Evolutionary conservation across 2,113 vertebrate genomes (phyloP), one percentile per base, ranked within the genome.

Genomic region (Dromiciops gliroides): DNA sequence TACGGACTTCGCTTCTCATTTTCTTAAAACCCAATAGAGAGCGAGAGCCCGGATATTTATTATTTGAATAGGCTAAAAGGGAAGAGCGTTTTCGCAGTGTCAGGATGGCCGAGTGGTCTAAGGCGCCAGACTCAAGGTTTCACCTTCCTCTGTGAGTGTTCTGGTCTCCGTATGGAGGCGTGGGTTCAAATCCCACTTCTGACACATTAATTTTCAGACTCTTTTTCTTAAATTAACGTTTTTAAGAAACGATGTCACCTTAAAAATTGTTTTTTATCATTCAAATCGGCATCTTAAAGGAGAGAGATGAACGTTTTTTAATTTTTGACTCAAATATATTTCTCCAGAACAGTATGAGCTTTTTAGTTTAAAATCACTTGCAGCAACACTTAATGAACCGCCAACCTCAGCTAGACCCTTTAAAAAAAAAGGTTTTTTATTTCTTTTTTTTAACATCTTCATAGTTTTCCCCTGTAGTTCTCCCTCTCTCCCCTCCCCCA

Each of bases 121-220:
- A 98, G 98, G 98, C 98, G 98, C 98, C 97, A 97, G 97, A 99
- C 99, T 99, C 99, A 99, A 99, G 99, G 97, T 10, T 1, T 88
- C 97, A 98, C 98, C 98, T 52, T 91, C 3, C 52, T 0, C 0
- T 0, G 0, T 31, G 99, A 97, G 99, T 91, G 0, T 99, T 99
- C 99, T 99, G 99, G 99, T 99, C 99, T 99, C 99, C 98, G 95
- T 93, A 97, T 99, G 98, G 98, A 98, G 98, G 97, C 96, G 98
- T 98, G 98, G 98, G 98, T 98, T 98, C 98, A 98, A 98, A 98
- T 98, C 98, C 98, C 98, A 98, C 97, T 98, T 96, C 97, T 97
- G 97, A 96, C 96, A 97, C n/a, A 5, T 0, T 0, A 0, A 48
- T 28, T n/a, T 89, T 11, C 91, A 0, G 0, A 0, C 2, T 25